Conservation (phyloP, 2,888 invertebrate genomes). For the Heliconius erato region DNA sequence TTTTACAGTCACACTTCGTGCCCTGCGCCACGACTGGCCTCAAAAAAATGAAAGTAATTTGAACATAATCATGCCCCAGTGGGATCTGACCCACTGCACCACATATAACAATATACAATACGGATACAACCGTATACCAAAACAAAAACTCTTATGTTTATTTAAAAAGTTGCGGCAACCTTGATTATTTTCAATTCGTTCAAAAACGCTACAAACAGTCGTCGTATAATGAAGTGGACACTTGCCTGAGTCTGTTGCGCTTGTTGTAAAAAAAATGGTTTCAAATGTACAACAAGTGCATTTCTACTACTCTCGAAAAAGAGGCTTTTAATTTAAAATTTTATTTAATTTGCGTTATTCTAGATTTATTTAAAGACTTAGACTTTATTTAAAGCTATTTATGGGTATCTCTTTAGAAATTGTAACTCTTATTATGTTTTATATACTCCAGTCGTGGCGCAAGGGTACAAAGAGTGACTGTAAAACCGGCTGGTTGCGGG, state of each 20-base stretch:
- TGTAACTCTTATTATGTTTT: neutral
- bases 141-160: neutral
- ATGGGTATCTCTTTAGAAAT: neutral
- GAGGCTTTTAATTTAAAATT: conserved; percentile 12
- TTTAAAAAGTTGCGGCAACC: conserved; percentile 14
- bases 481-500: too few relatives aligned
- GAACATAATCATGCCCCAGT: too few relatives aligned
- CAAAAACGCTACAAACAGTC: conserved; percentile 15
- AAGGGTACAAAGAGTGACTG: too few relatives aligned
- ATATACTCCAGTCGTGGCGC: neutral
- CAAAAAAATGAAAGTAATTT: too few relatives aligned
- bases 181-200: conserved; percentile 25
- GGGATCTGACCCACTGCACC: neutral
- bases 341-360: conserved; percentile 4
- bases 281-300: conserved; percentile 16
- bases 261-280: conserved; percentile 23
- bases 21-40: too few relatives aligned
- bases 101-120: neutral
- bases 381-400: neutral
- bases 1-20: too few relatives aligned
- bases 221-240: conserved; percentile 28
- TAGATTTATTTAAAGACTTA: neutral
- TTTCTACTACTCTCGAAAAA: conserved; percentile 12
- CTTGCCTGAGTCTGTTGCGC: conserved; percentile 25
- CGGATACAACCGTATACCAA: neutral